Evolutionary conservation across 2,888 invertebrate species (phyloP).

Genomic region (Acrocyrtus sp.): DNA sequence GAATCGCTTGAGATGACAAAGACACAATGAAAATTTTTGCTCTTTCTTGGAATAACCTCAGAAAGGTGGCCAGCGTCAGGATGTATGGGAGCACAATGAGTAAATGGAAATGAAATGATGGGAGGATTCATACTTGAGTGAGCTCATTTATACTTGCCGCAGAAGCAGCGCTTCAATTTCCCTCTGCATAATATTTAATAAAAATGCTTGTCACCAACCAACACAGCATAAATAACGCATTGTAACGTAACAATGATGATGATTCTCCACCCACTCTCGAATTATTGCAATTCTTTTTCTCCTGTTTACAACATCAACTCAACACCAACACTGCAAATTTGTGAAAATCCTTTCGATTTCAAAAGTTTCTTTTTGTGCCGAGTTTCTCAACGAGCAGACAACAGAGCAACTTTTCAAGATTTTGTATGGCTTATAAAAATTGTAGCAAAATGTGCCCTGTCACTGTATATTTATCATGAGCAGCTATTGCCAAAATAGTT

Average conservation of each 20-base stretch:
- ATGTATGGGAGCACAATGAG: background rate
- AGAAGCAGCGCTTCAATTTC: background rate
- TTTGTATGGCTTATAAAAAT: background rate
- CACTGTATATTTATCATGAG: background rate
- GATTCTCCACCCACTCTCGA: slow-evolving; percentile 8
- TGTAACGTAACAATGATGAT: background rate
- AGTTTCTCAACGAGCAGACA: no score
- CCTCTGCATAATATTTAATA: background rate
- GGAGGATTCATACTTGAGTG: slow-evolving; percentile 35
- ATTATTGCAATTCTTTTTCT: background rate
- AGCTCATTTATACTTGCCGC: slow-evolving; percentile 4
- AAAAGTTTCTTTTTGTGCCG: background rate
- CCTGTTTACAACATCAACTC: background rate
- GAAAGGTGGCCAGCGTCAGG: background rate
- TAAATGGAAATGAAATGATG: slow-evolving; percentile 4
- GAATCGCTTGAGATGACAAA: slow-evolving; percentile 3
- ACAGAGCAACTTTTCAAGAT: background rate
- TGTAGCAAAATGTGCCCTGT: background rate
- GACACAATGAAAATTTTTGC: slow-evolving; percentile 12
- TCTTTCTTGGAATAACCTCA: slow-evolving; percentile 18
- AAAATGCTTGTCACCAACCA: slow-evolving; percentile 6
- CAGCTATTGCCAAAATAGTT: background rate
- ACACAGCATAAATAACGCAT: background rate
- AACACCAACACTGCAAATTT: background rate
- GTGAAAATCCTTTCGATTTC: slow-evolving; percentile 25